A percentile compares a stretch with the other conserved stretches of the same genome.
These are phyloP conservation scores for Lasioglossum morio DNA, from an alignment of 2,888 invertebrate genomes.

Conservation along the genomic window DNA sequence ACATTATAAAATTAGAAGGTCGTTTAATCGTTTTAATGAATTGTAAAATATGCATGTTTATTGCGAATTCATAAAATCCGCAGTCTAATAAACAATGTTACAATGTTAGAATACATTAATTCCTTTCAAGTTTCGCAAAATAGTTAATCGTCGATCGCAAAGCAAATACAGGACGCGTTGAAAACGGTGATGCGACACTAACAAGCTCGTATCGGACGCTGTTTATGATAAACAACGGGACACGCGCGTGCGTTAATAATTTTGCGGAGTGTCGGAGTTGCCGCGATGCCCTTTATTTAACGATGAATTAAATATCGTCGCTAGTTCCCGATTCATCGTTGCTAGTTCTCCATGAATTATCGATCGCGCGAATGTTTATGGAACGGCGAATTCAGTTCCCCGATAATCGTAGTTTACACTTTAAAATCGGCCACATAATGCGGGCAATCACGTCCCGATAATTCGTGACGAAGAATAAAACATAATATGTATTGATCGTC, in stretches of 20 bases:
- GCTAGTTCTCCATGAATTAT: slow-evolving; percentile 27
- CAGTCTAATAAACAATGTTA: no score
- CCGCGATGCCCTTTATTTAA: not conserved
- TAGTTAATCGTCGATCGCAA: not conserved
- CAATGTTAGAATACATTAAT: no score
- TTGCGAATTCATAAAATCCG: no score
- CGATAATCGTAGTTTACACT: not conserved
- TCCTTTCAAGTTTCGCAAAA: not conserved
- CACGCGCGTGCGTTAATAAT: slow-evolving; percentile 33
- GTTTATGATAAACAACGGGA: slow-evolving; percentile 37
- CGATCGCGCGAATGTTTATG: slow-evolving; percentile 4
- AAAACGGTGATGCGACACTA: not conserved
- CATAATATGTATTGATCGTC: not conserved
- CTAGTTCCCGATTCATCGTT: slow-evolving; percentile 33
- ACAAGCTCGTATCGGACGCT: not conserved
- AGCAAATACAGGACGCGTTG: not conserved
- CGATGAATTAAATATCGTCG: slow-evolving; percentile 38
- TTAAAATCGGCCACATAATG: not conserved
- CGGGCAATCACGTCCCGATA: not conserved
- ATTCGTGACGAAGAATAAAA: not conserved
- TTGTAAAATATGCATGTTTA: no score
- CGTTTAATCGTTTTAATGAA: no score
- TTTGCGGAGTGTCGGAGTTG: not conserved
- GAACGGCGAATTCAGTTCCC: not conserved
- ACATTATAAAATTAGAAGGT: no score